Base-by-base conservation (phyloP, 2,113 vertebrate species). In the Corydoras maculifer region DNA sequence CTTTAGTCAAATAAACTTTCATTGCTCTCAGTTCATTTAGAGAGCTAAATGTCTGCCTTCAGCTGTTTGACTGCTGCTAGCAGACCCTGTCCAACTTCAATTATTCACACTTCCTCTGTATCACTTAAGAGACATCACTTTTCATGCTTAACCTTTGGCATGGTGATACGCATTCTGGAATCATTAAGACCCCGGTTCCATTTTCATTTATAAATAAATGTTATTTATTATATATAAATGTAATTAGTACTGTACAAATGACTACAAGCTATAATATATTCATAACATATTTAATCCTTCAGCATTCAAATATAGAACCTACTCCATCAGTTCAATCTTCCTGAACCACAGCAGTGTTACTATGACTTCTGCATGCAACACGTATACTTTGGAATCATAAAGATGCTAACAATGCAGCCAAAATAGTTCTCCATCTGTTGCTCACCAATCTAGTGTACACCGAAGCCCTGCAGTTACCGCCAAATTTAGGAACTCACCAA, bases 401-500 rank as follows among this genome's bases (percentile, higher is more conserved):
- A 78, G 83, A 81, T 82, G 79, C 75, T 82, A 82, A 57, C 77
- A 78, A 84, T 79, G 76, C 80, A 73, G 82, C 82, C 81, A 84
- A 83, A 88, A 87, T 88, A 88, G 84, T 86, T 88, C 82, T 82
- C 84, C 86, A 87, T 88, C 86, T 89, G 87, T 84, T 81, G 78
- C 78, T 64, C 75, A 63, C 69, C 72, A 73, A 74, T 80, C 67
- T 48, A 75, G 76, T 65, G 54, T 68, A 62, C 53, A 71, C 49
- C 43, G 15, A 49, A 48, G 32, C 53, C 14, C 73, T 75, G 7
- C 53, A 43, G 35, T 79, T 85, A 83, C 80, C 70, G 80, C 82
- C 86, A 88, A 83, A 86, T 83, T 84, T 88, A 87, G 86, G 83
- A 78, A 29, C 65, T 74, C 77, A 77, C 72, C 74, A 57, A 30